Conservation (phyloP, 2,113 vertebrate genomes). For the Lophotis ruficrista region DNA sequence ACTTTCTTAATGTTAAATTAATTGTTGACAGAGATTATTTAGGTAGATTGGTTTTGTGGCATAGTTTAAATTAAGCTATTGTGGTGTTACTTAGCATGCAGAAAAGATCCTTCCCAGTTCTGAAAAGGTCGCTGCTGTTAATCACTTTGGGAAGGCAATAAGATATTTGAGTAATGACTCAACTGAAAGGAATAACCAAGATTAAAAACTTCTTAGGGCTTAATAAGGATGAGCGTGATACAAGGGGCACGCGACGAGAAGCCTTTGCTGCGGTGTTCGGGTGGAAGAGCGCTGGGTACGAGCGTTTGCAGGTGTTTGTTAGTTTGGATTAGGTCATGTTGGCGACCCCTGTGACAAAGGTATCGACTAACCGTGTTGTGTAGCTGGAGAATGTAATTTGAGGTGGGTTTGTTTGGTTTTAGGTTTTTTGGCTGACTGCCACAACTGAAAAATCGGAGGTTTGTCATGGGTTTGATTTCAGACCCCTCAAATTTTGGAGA, state of each 20-base stretch:
- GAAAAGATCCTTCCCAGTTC: constrained; percentile 11
- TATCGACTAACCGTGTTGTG: background rate
- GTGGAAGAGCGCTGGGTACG: background rate
- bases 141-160: constrained; percentile 31
- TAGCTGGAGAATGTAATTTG: rapidly evolving
- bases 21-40: background rate
- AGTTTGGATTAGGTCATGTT: background rate
- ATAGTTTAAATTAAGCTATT: background rate
- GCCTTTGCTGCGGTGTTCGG: background rate
- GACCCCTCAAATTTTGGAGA: background rate
- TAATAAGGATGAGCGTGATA: background rate
- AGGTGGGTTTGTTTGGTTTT: background rate
- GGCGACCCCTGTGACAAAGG: background rate
- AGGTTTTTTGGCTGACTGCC: background rate
- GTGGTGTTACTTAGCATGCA: constrained; percentile 6
- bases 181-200: constrained; percentile 4
- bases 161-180: constrained; percentile 26
- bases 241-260: background rate
- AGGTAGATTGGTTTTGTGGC: background rate
- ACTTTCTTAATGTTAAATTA: constrained; percentile 6
- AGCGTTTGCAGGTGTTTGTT: background rate
- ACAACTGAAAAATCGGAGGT: background rate
- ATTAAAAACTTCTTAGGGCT: constrained; percentile 3
- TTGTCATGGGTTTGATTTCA: background rate
- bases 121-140: constrained; percentile 40